Percentiles rank a stretch among this genome's conserved stretches.
phyloP scores from a whole-genome alignment of 1,140 invertebrate genomes.

The Bombus breviceps region DNA sequence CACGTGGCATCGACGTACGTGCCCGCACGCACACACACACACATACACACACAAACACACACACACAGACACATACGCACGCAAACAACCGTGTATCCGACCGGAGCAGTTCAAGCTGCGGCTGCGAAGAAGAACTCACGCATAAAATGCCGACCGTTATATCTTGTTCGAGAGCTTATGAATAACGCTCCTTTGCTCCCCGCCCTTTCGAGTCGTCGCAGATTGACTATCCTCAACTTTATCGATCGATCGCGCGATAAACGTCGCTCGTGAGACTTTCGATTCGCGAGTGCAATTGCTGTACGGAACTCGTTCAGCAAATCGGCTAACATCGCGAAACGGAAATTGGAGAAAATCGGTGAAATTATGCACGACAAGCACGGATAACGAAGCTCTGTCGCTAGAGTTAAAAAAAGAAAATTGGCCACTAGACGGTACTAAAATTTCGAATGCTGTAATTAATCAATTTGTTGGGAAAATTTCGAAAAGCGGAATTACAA shows the following conservation, averaged over 20 bases:
- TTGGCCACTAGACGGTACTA: no score
- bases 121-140: conserved; percentile 47
- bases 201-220: neutral
- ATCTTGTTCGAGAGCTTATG: neutral
- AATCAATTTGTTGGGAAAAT: no score
- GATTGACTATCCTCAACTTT: neutral
- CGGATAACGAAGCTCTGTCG: no score
- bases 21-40: conserved; percentile 16
- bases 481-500: no score
- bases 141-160: conserved; percentile 26
- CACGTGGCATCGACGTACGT: conserved; percentile 72
- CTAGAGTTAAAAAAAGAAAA: no score
- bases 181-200: neutral
- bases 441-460: no score
- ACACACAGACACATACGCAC: accelerated
- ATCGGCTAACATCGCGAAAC: no score
- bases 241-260: neutral
- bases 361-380: no score
- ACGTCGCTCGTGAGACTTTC: neutral
- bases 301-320: no score
- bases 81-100: conserved; percentile 39
- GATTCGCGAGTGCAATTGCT: neutral
- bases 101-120: conserved; percentile 41
- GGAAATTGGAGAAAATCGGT: no score
- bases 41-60: accelerated